Conservation (phyloP, 2,797 vertebrate species). For the Saxicola maurus region DNA sequence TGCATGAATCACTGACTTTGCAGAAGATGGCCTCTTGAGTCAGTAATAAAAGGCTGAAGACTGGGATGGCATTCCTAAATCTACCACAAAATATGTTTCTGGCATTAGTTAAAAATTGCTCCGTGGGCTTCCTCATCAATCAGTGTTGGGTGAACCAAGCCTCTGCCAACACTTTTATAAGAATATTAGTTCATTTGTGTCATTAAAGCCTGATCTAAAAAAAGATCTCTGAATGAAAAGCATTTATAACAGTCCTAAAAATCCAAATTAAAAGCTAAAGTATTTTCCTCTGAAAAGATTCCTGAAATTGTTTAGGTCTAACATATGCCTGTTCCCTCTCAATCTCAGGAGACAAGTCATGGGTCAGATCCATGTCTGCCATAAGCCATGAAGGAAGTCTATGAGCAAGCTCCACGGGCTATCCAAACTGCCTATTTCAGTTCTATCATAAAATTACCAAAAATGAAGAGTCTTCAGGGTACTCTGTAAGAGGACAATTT, state of each 20-base stretch:
- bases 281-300: background rate
- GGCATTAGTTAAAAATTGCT: background rate
- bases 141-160: background rate
- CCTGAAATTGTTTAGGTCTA: background rate
- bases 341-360: background rate
- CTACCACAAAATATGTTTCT: constrained; percentile 28
- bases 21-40: constrained; percentile 47
- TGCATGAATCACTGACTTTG: constrained; percentile 40
- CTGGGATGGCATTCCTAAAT: constrained; percentile 29
- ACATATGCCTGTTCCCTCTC: background rate
- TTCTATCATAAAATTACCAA: constrained; percentile 22
- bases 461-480: background rate
- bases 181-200: background rate
- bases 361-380: background rate
- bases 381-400: background rate
- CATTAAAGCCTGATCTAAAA: background rate
- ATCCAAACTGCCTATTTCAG: background rate
- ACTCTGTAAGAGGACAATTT: background rate
- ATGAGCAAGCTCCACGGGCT: background rate
- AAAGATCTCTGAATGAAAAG: background rate
- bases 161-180: background rate
- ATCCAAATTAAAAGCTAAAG: background rate
- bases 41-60: constrained; percentile 11
- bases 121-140: constrained; percentile 1
- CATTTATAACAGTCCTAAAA: background rate